Conservation (phyloP, 2,797 vertebrate species). For the Tamandua tetradactyla region DNA sequence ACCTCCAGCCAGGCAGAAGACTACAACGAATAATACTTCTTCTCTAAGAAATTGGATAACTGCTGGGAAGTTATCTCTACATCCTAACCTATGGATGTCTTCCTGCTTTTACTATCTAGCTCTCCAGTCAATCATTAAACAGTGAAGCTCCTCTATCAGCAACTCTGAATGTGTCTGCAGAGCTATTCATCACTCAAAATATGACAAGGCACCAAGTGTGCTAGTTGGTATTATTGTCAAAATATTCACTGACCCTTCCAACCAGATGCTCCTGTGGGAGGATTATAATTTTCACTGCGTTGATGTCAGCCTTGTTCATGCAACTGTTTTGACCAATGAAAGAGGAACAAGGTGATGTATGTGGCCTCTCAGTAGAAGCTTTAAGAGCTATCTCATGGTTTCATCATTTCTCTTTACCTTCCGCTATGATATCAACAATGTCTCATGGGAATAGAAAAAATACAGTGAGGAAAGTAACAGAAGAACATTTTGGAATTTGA, state of each 20-base stretch:
- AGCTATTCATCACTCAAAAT: background rate
- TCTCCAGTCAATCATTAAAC: background rate
- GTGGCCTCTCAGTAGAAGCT: background rate
- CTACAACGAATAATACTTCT: background rate
- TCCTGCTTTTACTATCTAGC: background rate
- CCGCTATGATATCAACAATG: background rate
- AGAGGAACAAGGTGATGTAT: background rate
- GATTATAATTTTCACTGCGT: background rate
- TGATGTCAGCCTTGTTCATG: background rate
- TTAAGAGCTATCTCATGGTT: background rate
- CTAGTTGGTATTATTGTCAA: background rate
- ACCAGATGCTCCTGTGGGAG: background rate
- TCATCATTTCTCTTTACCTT: background rate
- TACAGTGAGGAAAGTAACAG: background rate
- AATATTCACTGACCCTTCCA: background rate
- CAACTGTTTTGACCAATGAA: background rate
- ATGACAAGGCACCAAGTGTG: background rate
- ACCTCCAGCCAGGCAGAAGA: background rate
- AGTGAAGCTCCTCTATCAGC: background rate
- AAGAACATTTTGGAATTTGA: background rate
- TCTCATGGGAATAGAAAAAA: background rate
- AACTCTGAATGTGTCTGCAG: background rate
- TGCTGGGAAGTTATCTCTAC: background rate
- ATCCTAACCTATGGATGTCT: background rate
- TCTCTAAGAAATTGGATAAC: conserved; percentile 1